A percentile compares a stretch with the other conserved stretches of the same genome.
Evolutionary conservation across 2,797 vertebrate species (phyloP).

Genomic region (Uromys caudimaculatus): DNA sequence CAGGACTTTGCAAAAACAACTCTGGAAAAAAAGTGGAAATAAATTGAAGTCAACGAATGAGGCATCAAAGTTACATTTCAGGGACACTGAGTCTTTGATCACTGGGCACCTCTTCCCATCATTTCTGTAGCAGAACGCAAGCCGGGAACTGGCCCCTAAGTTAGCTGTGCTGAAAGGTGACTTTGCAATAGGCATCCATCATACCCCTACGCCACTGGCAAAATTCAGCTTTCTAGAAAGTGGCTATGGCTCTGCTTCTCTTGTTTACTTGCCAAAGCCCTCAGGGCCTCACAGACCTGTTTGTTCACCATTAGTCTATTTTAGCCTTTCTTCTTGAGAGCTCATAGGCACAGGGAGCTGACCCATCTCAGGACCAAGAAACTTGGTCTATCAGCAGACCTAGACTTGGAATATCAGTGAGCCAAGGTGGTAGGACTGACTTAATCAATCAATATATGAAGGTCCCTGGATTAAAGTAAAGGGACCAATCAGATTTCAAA

Average conservation of each 20-base stretch:
- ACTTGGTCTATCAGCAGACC: too few species aligned
- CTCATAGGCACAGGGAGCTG: neutral
- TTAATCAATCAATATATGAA: neutral
- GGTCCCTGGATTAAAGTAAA: neutral
- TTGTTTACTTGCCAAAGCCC: neutral
- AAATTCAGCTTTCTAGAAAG: neutral
- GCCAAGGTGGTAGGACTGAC: neutral
- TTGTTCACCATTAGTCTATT: neutral
- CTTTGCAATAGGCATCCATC: neutral
- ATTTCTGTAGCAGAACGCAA: neutral
- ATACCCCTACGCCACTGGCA: neutral
- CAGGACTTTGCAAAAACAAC: neutral
- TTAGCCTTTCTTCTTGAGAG: neutral
- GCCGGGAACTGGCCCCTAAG: too few species aligned
- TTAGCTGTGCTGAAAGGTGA: neutral
- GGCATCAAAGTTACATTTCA: neutral
- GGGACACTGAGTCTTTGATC: neutral
- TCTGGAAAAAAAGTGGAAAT: too few species aligned
- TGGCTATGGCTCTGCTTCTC: neutral
- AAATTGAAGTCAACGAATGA: neutral
- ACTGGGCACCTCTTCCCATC: neutral
- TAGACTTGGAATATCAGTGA: neutral
- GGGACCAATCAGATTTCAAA: neutral
- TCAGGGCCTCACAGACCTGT: too few species aligned
- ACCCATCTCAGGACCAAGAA: neutral